Evolutionary conservation across 30 jellyfish, hydroid and myxozoan genomes (phyloP), one percentile per base, ranked within the genome.

Genomic region (Pelagia noctiluca): DNA sequence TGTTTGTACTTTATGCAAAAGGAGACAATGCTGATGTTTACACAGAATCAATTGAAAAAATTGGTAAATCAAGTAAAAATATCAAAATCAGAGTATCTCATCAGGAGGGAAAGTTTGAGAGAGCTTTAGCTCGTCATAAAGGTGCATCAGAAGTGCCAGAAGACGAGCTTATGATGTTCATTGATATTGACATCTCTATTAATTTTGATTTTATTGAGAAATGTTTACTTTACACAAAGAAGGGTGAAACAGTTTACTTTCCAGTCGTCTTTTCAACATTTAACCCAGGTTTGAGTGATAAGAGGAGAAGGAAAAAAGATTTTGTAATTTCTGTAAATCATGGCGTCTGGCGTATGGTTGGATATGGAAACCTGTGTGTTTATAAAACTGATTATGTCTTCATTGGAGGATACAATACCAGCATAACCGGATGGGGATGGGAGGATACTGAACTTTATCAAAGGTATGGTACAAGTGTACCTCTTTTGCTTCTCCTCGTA

Each of bases 391-490:
- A 92, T 77, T 92, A 92, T 31, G 30, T 87, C 63, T 72, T 47
- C 13, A 75, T 72, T 69, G 96, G 95, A 30, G 98, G 98, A 2
- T 92, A 80, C 62, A 62, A 86, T 77, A 49, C 88, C 0, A 77
- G 62, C 35, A 86, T 92, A 26, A 72, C 60, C 33, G 98, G 98
- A 0, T 92, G 98, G 98, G 98, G 98, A 0, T 94, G 96, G 1
- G 98, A 92, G 65, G 98, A 92, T 73, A 88, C 68, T 26, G 94
- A 76, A 21, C 70, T 92, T 13, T 92, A 92, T 86, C 75, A 81
- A 57, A 92, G 98, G 98, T 92, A n/a, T 4, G 16, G 21, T 10
- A 19, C 26, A 10, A 3, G 16, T 52, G 28, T 3, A 52, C 26
- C 16, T 42, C 12, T 8, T 42, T 52, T 52, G 21, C 21, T 52